Evolutionary conservation across 2,888 invertebrate genomes (phyloP).

Genomic region (Molorchus minor): DNA sequence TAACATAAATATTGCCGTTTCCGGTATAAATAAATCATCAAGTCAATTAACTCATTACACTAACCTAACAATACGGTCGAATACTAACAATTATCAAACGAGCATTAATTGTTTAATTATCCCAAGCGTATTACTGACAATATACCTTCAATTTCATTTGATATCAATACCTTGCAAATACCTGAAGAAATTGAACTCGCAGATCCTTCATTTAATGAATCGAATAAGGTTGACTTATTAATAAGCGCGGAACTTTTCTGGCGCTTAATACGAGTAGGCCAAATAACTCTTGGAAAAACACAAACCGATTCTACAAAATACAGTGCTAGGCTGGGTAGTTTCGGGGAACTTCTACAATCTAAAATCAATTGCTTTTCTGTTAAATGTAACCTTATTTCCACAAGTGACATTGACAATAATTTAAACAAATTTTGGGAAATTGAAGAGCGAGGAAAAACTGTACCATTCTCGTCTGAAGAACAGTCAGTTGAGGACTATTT

Average conservation of each 20-base stretch:
- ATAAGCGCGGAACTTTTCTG: conserved; percentile 24
- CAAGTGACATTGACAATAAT: not conserved
- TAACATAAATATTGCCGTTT: conserved; percentile 5
- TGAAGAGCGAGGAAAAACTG: not conserved
- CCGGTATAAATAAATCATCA: not conserved
- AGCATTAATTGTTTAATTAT: not conserved
- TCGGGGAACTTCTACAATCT: not conserved
- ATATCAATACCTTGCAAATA: not conserved
- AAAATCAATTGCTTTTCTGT: not conserved
- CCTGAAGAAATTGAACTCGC: not conserved
- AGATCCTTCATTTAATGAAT: conserved; percentile 11
- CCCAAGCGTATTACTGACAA: not conserved
- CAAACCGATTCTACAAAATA: conserved; percentile 26
- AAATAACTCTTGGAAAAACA: conserved; percentile 21
- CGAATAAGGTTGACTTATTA: conserved; percentile 10
- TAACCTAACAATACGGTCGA: not conserved
- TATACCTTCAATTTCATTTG: not conserved
- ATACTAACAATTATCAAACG: not conserved
- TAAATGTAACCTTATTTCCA: conserved; percentile 1
- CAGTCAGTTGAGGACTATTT: not conserved
- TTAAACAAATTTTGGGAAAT: conserved; percentile 10
- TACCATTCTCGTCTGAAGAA: conserved; percentile 1
- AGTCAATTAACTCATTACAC: not conserved
- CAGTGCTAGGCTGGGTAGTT: not conserved
- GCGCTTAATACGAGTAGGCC: conserved; percentile 19